phyloP scores from a whole-genome alignment of 1,140 invertebrate genomes.

The Diplogasteroides magnus region DNA sequence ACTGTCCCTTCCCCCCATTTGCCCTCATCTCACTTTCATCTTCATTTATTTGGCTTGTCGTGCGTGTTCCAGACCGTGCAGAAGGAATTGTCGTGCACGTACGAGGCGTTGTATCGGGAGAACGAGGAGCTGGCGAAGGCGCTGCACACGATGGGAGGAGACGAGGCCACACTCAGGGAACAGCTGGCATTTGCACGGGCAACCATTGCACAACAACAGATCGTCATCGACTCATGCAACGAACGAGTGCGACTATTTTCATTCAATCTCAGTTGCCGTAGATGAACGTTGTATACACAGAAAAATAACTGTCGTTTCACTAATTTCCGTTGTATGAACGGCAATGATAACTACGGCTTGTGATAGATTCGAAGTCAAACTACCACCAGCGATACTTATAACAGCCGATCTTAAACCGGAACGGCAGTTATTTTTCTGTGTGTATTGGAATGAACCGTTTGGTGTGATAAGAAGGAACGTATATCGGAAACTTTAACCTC shows the following conservation, averaged over 20 bases:
- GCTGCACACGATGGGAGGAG: constrained; percentile 20
- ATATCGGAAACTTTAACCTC: no score
- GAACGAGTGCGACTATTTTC: neutral
- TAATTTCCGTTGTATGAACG: no score
- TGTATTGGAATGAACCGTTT: no score
- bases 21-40: constrained; percentile 1
- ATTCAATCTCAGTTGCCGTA: no score
- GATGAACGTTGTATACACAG: no score
- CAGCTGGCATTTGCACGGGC: constrained; percentile 23
- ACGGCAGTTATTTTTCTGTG: no score
- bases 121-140: constrained; percentile 27
- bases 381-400: no score
- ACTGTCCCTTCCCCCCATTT: neutral
- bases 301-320: no score
- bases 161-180: constrained; percentile 14
- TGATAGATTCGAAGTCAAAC: no score
- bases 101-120: constrained; percentile 27
- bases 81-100: constrained; percentile 23
- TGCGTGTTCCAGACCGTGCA: constrained; percentile 23
- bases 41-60: constrained; percentile 6
- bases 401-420: no score
- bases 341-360: no score
- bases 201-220: constrained; percentile 27
- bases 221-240: constrained; percentile 20
- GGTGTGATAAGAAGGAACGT: no score